phyloP scores from a whole-genome alignment of 2,888 invertebrate species.

The Erebia epiphron region DNA sequence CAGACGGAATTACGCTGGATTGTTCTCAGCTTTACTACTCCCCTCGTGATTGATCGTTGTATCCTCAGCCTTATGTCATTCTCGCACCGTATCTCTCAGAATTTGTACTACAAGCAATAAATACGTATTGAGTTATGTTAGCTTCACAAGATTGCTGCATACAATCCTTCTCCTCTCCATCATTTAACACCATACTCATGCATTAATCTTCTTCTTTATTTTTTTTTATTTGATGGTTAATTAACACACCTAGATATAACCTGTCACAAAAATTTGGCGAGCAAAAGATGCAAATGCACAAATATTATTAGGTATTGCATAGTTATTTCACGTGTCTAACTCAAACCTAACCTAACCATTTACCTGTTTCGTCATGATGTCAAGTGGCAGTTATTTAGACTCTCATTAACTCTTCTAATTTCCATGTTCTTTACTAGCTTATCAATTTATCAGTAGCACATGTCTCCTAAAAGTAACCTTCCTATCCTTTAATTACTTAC shows the following conservation, averaged over 20 bases:
- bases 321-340: background rate
- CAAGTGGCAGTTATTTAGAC: background rate
- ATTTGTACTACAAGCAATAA: constrained; percentile 76
- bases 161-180: constrained; percentile 20
- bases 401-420: background rate
- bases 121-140: constrained; percentile 76
- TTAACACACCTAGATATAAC: background rate
- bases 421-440: too few relatives aligned
- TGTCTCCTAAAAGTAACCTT: too few relatives aligned
- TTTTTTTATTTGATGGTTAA: background rate
- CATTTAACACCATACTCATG: constrained; percentile 8
- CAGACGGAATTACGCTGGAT: constrained; percentile 82
- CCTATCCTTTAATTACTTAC: too few relatives aligned
- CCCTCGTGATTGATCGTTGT: constrained; percentile 81
- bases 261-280: background rate
- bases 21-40: constrained; percentile 81
- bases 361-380: background rate
- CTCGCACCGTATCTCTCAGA: constrained; percentile 75
- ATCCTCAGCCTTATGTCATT: constrained; percentile 81
- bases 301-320: background rate
- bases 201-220: background rate
- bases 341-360: background rate
- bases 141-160: constrained; percentile 63
- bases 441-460: too few relatives aligned
- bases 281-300: background rate